Evolutionary conservation across 2,797 vertebrate genomes (phyloP), one percentile per base, ranked within the genome.

Genomic region (Gallinago stenura): DNA sequence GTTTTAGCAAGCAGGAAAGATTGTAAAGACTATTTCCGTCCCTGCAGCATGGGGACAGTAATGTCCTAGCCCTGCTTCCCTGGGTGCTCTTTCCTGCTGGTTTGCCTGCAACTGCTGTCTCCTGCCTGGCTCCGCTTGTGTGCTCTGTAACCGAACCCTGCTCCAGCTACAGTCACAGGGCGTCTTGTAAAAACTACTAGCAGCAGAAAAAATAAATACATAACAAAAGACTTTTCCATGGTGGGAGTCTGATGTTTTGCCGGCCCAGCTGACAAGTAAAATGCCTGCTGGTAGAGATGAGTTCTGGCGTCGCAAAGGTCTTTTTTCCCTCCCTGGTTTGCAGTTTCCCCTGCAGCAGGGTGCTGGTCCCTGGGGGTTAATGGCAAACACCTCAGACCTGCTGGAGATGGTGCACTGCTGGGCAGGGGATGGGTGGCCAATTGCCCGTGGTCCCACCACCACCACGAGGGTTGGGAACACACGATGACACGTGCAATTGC

Each of bases 381-480:
- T 6, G 43, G 35, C 22, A 50, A 69, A 17, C 6, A 31, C 43
- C 41, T 70, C 31, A 53, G 25, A 70, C 16, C 39, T 56, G 15
- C 28, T 0, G 0, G 65, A 84, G 53, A 12, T n/a, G 53, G 18
- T 62, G 33, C 4, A 1, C 15, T 16, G 35, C 13, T 58, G 33
- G 15, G 30, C 9, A 45, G 53, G 20, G 25, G 26, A 16, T 70
- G 43, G 30, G 75, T 26, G 19, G 26, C 11, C 1, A 0, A 50
- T 58, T 2, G 3, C 19, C 53, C 41, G 7, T 1, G 2, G 75
- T 24, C 76, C 57, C 2, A 2, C 31, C 4, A 3, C 46, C 28
- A 75, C 21, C 33, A 15, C 0, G 0, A 54, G 56, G 21, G 16
- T n/a, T 3, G 1, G 35, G 31, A 20, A 70, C 13, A 15, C 0